Conservation (phyloP, 2,113 vertebrate species). For the Irena cyanogastra region DNA sequence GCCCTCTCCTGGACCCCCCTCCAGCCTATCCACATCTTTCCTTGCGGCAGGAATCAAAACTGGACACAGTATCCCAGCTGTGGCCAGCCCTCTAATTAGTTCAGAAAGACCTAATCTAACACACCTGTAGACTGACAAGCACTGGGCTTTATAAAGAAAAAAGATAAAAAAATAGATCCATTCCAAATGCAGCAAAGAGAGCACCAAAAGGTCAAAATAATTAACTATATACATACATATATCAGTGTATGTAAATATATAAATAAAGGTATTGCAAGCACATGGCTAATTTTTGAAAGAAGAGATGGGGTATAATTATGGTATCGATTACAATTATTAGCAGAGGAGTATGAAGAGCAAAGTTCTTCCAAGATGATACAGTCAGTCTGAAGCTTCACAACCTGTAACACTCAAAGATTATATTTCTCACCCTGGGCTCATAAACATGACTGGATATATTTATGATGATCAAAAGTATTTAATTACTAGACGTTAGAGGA, state of each 20-base stretch:
- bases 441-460: neutral
- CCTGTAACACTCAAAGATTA: neutral
- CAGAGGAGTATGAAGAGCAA: neutral
- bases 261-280: neutral
- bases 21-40: neutral
- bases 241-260: neutral
- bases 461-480: conserved; percentile 5
- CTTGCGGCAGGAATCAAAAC: neutral
- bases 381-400: neutral
- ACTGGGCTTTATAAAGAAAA: neutral
- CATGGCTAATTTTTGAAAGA: neutral
- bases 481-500: neutral
- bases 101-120: neutral
- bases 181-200: neutral
- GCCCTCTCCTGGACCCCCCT: neutral
- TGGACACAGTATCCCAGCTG: neutral
- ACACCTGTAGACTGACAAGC: neutral
- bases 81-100: neutral
- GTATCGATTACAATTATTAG: neutral
- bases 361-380: neutral
- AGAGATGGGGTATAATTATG: neutral
- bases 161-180: neutral
- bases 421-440: neutral
- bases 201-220: neutral
- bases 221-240: neutral